Base-by-base conservation (phyloP, 2,113 vertebrate genomes). In the Heliornis fulica region DNA sequence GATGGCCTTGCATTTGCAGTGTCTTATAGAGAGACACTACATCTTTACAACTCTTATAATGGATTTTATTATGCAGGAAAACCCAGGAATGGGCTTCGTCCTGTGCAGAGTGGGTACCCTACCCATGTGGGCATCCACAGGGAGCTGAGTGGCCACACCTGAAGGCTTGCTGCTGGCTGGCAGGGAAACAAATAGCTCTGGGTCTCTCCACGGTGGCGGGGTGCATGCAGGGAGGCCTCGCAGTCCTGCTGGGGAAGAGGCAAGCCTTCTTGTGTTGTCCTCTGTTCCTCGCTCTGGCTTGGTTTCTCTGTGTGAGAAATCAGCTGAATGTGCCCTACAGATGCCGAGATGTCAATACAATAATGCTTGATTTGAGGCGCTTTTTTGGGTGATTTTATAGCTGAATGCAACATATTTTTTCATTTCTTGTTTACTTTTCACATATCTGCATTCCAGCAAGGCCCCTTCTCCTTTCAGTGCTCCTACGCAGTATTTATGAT, bases 111-210 rank as follows among this genome's bases (percentile, higher is more conserved):
- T 28, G 13, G 28, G 40, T 8, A 66, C 36, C 0, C 0, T 38
- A 56, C 59, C 34, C 26, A 22, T 5, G 3, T 10, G 26, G 10
- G 5, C 43, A 29, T 34, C n/a, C 2, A 1, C 34, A 53, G 75
- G 70, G 31, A 76, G 20, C n/a, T 79, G 57, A 18, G n/a, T 0
- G 0, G 31, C 13, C 13, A 41, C 3, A 0, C 1, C 0, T 51
- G 41, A 7, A 11, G 34, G 54, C 36, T 66, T 0, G 1, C 48
- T 70, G 40, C 65, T 51, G 59, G 18, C n/a, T 68, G 54, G 9
- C 60, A 77, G 63, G 69, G 63, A 77, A 13, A 10, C 31, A 80
- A 48, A 5, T 0, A 1, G 11, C 36, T 71, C 32, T 3, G 5
- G 5, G 12, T 20, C 32, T 70, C 70, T 34, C 56, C 2, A 1